These are phyloP conservation scores for Pangasianodon hypophthalmus DNA, from an alignment of 2,113 vertebrate genomes.

Conservation along the genomic window DNA sequence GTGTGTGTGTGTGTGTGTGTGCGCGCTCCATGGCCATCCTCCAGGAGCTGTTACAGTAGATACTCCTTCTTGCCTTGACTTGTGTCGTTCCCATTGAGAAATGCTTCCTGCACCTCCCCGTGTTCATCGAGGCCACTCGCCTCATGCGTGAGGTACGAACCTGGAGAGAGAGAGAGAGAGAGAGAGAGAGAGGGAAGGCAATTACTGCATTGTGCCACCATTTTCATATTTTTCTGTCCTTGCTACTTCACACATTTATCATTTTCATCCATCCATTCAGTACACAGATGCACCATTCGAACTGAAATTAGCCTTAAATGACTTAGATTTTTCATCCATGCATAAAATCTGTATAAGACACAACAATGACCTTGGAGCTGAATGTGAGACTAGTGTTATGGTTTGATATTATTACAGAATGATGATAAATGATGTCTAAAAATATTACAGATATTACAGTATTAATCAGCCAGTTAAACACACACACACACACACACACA, in stretches of 20 bases:
- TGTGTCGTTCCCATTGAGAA: conserved; percentile 88
- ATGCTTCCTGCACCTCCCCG: conserved; percentile 90
- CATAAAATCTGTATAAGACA: background rate
- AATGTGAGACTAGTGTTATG: background rate
- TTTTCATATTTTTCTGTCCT: background rate
- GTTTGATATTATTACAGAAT: background rate
- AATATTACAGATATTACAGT: background rate
- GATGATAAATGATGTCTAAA: background rate
- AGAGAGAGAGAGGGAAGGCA: conserved; percentile 24
- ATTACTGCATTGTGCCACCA: background rate
- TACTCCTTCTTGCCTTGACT: conserved; percentile 93
- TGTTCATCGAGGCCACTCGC: conserved; percentile 92
- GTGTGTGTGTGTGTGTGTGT: conserved; percentile 50
- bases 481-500: background rate
- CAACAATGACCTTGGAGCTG: background rate
- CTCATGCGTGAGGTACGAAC: conserved; percentile 92
- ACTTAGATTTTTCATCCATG: background rate
- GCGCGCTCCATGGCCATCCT: conserved; percentile 40
- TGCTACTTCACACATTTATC: background rate
- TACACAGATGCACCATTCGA: background rate
- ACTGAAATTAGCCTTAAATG: background rate
- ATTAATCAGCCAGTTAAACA: background rate
- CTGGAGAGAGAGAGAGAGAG: conserved; percentile 62
- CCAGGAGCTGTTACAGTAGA: conserved; percentile 81
- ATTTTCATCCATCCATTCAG: background rate